A percentile compares a stretch with the other conserved stretches of the same genome.
Evolutionary conservation across 2,888 invertebrate genomes (phyloP).

Genomic region (Halictus ligatus): DNA sequence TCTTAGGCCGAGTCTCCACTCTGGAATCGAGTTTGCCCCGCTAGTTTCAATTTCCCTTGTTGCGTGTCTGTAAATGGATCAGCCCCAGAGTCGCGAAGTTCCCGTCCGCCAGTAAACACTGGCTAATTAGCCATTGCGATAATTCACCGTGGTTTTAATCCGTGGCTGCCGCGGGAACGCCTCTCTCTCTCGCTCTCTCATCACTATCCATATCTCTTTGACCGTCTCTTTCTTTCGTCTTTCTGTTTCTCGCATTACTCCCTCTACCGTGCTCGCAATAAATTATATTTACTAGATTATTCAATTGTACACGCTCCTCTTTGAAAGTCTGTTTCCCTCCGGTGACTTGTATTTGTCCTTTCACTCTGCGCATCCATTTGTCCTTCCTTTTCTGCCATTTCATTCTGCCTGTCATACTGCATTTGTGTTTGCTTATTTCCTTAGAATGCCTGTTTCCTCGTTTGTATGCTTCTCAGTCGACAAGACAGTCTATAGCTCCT

Average conservation of each 20-base stretch:
- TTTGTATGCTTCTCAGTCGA: no score
- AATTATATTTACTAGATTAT: not conserved
- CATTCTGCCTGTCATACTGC: not conserved
- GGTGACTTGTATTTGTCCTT: not conserved
- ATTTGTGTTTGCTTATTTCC: not conserved
- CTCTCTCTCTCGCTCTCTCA: not conserved
- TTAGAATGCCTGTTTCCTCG: no score
- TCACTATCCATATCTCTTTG: not conserved
- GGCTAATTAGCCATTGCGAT: not conserved
- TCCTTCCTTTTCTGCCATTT: not conserved
- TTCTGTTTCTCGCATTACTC: not conserved
- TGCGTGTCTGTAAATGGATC: not conserved
- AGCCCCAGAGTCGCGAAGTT: not conserved
- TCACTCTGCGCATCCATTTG: not conserved
- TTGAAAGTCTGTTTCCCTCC: not conserved
- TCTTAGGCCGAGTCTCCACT: not conserved
- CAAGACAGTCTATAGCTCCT: no score
- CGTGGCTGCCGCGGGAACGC: not conserved
- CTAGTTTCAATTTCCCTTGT: not conserved
- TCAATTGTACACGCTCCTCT: not conserved
- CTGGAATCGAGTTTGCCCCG: not conserved
- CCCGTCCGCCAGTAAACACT: not conserved
- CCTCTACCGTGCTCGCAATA: not conserved
- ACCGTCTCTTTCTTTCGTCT: not conserved
- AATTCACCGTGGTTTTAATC: not conserved